These are phyloP conservation scores for Drosophila falleni DNA, from an alignment of 2,888 invertebrate species.

Conservation along the genomic window DNA sequence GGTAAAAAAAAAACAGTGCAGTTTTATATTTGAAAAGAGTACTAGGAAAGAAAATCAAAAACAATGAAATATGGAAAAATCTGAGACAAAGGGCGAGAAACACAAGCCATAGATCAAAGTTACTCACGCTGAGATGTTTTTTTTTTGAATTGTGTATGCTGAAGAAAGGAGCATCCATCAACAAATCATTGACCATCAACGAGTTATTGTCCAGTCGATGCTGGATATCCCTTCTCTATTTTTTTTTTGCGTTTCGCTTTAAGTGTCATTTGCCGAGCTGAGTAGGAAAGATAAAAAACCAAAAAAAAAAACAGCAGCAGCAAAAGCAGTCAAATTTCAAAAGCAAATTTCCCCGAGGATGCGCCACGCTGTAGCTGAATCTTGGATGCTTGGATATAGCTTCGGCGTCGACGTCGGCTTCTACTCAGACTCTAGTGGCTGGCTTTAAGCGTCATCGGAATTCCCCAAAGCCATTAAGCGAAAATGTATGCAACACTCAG, in stretches of 20 bases:
- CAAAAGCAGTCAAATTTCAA: constrained; percentile 60
- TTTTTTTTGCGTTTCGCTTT: constrained; percentile 49
- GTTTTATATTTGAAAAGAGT: too few species aligned
- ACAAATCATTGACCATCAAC: constrained; percentile 59
- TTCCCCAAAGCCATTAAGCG: constrained; percentile 80
- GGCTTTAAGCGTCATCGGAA: constrained; percentile 79
- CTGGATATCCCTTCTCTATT: constrained; percentile 9
- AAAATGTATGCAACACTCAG: constrained; percentile 77
- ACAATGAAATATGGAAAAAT: not conserved
- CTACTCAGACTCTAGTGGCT: constrained; percentile 24
- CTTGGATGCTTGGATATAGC: constrained; percentile 16
- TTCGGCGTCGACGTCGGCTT: not conserved
- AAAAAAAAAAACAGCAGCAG: not conserved
- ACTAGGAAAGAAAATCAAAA: not conserved
- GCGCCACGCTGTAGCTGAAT: constrained; percentile 29
- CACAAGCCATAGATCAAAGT: constrained; percentile 22
- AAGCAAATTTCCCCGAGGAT: constrained; percentile 78
- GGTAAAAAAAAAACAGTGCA: not conserved
- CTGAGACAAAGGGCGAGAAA: not conserved
- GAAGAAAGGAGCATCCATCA: constrained; percentile 51
- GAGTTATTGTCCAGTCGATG: constrained; percentile 62
- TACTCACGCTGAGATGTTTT: not conserved
- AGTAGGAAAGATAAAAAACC: not conserved
- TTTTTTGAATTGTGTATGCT: constrained; percentile 5
- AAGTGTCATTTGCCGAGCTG: constrained; percentile 60